Base-by-base conservation (phyloP, 1,140 invertebrate genomes). In the Scaptomyza graminum region DNA sequence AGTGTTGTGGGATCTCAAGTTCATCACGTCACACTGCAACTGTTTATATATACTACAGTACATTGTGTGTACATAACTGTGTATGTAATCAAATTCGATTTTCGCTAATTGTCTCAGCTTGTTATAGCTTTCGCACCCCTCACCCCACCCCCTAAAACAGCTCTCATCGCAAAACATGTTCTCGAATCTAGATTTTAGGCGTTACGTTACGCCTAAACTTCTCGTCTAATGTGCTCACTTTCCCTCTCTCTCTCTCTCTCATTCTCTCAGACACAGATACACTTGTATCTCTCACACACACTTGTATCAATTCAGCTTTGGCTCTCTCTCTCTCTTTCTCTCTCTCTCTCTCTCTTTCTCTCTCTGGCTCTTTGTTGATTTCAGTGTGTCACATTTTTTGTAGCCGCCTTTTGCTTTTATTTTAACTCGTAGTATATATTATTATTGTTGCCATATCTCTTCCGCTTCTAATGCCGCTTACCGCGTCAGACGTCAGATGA, bases 11-110 rank as follows among this genome's bases (percentile, higher is more conserved):
- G 13, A 39, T 56, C 49, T 84, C 72, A 72, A 84, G 73, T 79
- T 68, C 76, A 77, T 65, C 81, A 43, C 43, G 18, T 22, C 18
- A 22, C 18, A 22, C 18, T 71, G 28, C 37, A 59, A 65, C 28
- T 22, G 18, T 22, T 22, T 22, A 3, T 22, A 22, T 22, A 2
- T 22, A 3, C 18, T 1, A 3, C 3, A 39, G 12, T 9, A 13
- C 34, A n/a, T n/a, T 28, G 51, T 44, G 57, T 57, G 37, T 66
- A 66, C 74, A 77, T 76, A 87, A 81, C 74, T 87, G 81, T 85
- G 85, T 85, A 85, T 76, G 72, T 76, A 75, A 80, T 76, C 77
- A 85, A 85, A 85, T 85, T 85, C 81, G 82, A 82, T 82, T 82
- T 82, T 82, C 59, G 74, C 81, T 85, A 84, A 85, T 84, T 81